Conservation (phyloP, 2,113 vertebrate species). For the Notarius lentiginosus region DNA sequence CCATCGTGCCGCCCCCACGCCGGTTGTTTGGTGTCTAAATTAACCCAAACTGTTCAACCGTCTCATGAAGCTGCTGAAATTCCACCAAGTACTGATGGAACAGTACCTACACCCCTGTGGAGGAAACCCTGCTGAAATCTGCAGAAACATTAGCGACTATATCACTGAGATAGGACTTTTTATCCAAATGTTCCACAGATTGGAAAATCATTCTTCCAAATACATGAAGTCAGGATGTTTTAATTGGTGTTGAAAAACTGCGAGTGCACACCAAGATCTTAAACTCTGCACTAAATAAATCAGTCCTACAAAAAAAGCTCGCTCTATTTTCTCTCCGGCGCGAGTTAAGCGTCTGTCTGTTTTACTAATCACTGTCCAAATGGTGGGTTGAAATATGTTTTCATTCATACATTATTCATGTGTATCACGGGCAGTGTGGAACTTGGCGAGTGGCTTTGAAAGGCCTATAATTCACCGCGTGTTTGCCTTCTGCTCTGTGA, state of each 20-base stretch:
- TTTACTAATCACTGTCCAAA: slow-evolving; percentile 55
- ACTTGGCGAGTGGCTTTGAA: slow-evolving; percentile 50
- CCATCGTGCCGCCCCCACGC: too few species aligned
- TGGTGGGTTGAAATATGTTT: slow-evolving; percentile 47
- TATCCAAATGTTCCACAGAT: background rate
- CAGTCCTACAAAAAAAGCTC: slow-evolving; percentile 1
- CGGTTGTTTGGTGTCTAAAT: too few species aligned
- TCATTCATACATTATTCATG: slow-evolving; percentile 51
- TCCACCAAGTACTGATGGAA: too few species aligned
- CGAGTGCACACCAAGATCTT: background rate
- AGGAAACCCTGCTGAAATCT: background rate
- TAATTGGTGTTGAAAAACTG: background rate
- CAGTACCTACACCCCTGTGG: too few species aligned
- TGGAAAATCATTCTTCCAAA: slow-evolving; percentile 7
- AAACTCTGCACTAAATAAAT: slow-evolving; percentile 29
- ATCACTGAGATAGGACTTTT: background rate
- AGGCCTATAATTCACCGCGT: slow-evolving; percentile 48
- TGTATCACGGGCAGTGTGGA: slow-evolving; percentile 44
- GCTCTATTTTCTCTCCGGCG: background rate
- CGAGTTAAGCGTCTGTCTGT: slow-evolving; percentile 31
- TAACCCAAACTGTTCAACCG: too few species aligned
- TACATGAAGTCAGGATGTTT: slow-evolving; percentile 61
- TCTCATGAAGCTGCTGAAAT: too few species aligned
- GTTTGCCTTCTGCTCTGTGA: slow-evolving; percentile 47
- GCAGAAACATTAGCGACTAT: background rate